phyloP scores from a whole-genome alignment of 35 echinoderm and acorn worm species.

The Heliocidaris erythrogramma region DNA sequence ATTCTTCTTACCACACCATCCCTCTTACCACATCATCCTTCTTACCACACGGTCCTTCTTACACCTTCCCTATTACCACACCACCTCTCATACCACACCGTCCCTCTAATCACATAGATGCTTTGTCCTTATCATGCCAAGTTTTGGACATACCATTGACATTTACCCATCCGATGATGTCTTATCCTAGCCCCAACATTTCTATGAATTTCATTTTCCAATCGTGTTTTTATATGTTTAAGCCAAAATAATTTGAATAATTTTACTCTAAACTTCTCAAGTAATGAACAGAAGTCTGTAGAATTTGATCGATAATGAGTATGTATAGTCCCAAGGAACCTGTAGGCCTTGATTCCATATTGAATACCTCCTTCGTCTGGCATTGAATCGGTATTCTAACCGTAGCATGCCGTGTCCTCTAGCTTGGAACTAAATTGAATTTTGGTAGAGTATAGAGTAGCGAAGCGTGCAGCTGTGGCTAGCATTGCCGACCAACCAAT shows the following conservation, averaged over 20 bases:
- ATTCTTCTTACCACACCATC: neutral
- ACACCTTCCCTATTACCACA: neutral
- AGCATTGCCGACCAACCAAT: neutral
- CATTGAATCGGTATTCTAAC: neutral
- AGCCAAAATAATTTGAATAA: neutral
- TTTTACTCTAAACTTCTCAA: neutral
- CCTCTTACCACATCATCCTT: neutral
- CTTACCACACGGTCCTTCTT: neutral
- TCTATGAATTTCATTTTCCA: neutral
- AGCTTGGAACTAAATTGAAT: constrained; percentile 3
- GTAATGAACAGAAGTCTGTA: neutral
- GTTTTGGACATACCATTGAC: too few species aligned
- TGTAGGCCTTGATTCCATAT: neutral
- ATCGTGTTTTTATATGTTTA: neutral
- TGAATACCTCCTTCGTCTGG: neutral
- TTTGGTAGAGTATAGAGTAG: neutral
- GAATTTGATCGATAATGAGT: neutral
- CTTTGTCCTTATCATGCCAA: neutral
- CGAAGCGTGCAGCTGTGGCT: neutral
- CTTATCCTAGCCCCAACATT: neutral
- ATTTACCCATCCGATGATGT: neutral
- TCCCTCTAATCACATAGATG: neutral
- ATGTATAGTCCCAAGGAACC: neutral
- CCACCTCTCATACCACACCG: neutral
- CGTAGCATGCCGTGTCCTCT: neutral